Conservation (phyloP, 2,888 invertebrate species). For the Argyresthia albistria region DNA sequence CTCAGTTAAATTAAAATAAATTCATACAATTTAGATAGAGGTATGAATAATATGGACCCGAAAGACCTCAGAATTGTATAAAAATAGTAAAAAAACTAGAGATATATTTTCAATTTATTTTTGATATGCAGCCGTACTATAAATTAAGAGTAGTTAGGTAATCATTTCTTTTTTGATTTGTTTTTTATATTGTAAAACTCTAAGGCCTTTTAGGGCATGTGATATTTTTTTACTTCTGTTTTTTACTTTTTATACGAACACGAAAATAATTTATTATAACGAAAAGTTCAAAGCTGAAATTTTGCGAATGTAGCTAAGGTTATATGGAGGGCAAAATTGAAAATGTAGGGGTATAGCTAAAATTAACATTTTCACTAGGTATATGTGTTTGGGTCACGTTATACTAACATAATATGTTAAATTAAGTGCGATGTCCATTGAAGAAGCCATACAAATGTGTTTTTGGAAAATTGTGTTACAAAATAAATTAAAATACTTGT, state of each 20-base stretch:
- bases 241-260: background rate
- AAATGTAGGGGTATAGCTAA: background rate
- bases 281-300: background rate
- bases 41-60: too few species aligned
- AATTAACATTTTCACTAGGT: too few species aligned
- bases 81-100: background rate
- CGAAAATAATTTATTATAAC: background rate
- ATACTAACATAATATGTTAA: slow-evolving; percentile 9
- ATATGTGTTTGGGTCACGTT: background rate
- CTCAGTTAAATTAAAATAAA: too few species aligned
- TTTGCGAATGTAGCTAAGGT: background rate
- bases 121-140: background rate
- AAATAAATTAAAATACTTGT: slow-evolving; percentile 1
- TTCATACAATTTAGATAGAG: too few species aligned
- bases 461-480: slow-evolving; percentile 11
- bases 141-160: background rate
- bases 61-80: background rate
- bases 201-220: background rate
- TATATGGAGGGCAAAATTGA: background rate
- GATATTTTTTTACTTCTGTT: background rate
- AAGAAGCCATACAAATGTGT: slow-evolving; percentile 28
- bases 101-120: background rate
- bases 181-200: background rate
- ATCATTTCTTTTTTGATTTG: background rate
- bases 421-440: slow-evolving; percentile 64